Base-by-base conservation (phyloP, 2,113 vertebrate species). In the Spea bombifrons region DNA sequence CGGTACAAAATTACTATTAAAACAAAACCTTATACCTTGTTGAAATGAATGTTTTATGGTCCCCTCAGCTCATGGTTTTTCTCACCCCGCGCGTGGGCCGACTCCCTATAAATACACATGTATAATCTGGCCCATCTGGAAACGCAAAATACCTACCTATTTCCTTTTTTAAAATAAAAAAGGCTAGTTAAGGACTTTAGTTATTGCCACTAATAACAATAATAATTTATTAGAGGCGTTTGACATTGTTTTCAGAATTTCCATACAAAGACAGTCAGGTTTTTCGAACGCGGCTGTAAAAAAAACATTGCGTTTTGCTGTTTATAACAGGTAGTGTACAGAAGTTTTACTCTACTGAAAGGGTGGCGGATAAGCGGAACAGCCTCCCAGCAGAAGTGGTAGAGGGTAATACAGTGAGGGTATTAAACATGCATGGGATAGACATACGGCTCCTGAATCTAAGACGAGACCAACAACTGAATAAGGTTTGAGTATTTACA, bases 1-100 rank as follows among this genome's bases (percentile, higher is more conserved):
- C 12, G n/a, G 57, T 77, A 67, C 63, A 70, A 81, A 82, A 75
- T 49, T 70, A 66, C 69, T 55, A 13, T 65, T 75, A 78, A 75
- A 81, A 81, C 68, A 76, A 75, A 81, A 15, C 46, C 10, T 65
- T 45, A 67, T 74, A 46, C 10, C 0, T 2, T 71, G 81, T 69
- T 65, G 52, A 76, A 76, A 69, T 63, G 13, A 61, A 0, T 0
- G 3, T 79, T 81, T 84, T 71, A 57, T 48, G 16, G 48, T 3
- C 46, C 48, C 52, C 70, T 72, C 53, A 66, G 65, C 59, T 52
- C 68, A 64, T 57, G 8, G 48, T 68, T 44, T 78, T 63, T 67
- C 68, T 71, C 43, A 10, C 45, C 53, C 66, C 9, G 53, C 75
- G n/a, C 44, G 50, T 68, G 52, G 75, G 47, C 66, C 43, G 43